phyloP scores from a whole-genome alignment of 2,888 invertebrate genomes.

The Diplazon laetatorius region DNA sequence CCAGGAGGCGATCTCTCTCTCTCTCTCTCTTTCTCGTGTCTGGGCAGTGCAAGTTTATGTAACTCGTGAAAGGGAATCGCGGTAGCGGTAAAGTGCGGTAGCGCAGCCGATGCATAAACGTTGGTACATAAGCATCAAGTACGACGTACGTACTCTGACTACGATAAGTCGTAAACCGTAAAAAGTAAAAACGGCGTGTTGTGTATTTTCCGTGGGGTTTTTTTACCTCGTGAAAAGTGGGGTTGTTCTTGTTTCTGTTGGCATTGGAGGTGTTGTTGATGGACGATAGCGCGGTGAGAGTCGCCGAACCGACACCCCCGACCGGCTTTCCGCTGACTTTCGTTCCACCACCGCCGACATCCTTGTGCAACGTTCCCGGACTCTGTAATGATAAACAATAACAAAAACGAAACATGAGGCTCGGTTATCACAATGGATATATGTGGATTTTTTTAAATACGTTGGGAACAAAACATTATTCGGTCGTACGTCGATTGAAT shows the following conservation, averaged over 20 bases:
- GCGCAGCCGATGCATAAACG: conserved; percentile 21
- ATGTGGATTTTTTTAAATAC: conserved; percentile 4
- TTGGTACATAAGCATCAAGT: no score
- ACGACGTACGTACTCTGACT: no score
- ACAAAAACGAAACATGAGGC: no score
- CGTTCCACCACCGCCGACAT: conserved; percentile 80
- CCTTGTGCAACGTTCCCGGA: conserved; percentile 82
- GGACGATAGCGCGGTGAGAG: conserved; percentile 81
- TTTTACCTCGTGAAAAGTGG: conserved; percentile 80
- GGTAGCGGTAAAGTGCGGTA: conserved; percentile 24
- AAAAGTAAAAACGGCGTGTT: no score
- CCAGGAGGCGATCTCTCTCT: conserved; percentile 42
- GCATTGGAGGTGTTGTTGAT: conserved; percentile 80
- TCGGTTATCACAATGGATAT: conserved; percentile 36
- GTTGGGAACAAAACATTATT: background rate
- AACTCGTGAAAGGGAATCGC: conserved; percentile 63
- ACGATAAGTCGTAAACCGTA: no score
- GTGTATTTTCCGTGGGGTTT: background rate
- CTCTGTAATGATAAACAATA: conserved; percentile 74
- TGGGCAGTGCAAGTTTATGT: conserved; percentile 54
- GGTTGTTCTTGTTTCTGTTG: conserved; percentile 79
- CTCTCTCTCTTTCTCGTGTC: no score
- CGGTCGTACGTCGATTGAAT: no score
- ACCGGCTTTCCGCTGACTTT: conserved; percentile 81
- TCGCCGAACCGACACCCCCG: conserved; percentile 80